Evolutionary conservation across 2,888 invertebrate genomes (phyloP).

Genomic region (Synanthedon myopaeformis): DNA sequence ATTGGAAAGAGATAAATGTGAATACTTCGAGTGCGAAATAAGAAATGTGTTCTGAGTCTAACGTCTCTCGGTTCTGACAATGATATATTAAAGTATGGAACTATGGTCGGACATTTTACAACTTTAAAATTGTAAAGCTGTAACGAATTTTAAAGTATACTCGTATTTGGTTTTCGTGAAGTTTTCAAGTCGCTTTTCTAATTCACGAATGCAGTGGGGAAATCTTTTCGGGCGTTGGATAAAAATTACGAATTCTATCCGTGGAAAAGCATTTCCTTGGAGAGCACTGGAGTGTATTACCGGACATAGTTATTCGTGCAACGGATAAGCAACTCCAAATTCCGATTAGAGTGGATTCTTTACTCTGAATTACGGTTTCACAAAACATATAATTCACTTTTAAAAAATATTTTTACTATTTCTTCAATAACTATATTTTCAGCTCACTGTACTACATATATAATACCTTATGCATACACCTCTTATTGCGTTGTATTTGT

Average conservation of each 20-base stretch:
- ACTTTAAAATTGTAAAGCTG: not conserved
- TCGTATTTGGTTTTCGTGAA: not conserved
- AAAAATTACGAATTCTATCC: slow-evolving; percentile 31
- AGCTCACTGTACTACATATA: not conserved
- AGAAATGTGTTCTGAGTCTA: slow-evolving; percentile 1
- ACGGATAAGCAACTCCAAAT: not conserved
- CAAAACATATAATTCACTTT: too few relatives aligned
- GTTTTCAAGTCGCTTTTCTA: slow-evolving; percentile 18
- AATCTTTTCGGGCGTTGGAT: slow-evolving; percentile 27
- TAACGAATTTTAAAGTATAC: not conserved
- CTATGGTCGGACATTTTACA: not conserved
- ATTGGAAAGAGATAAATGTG: slow-evolving; percentile 15
- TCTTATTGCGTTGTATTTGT: too few relatives aligned
- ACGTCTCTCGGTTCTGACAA: not conserved
- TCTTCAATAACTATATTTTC: not conserved
- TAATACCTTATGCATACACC: not conserved
- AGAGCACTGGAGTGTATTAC: slow-evolving; percentile 21
- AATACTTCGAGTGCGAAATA: slow-evolving; percentile 8
- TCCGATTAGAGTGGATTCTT: not conserved
- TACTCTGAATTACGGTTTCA: not conserved
- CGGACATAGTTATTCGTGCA: slow-evolving; percentile 1
- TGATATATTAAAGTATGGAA: not conserved
- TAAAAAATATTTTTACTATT: too few relatives aligned
- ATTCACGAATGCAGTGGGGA: slow-evolving; percentile 34
- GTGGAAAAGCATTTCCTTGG: slow-evolving; percentile 26